Percentiles rank a stretch among this genome's conserved stretches.
Evolutionary conservation across 2,888 invertebrate genomes (phyloP).

Genomic region (Phyto melanocephala): DNA sequence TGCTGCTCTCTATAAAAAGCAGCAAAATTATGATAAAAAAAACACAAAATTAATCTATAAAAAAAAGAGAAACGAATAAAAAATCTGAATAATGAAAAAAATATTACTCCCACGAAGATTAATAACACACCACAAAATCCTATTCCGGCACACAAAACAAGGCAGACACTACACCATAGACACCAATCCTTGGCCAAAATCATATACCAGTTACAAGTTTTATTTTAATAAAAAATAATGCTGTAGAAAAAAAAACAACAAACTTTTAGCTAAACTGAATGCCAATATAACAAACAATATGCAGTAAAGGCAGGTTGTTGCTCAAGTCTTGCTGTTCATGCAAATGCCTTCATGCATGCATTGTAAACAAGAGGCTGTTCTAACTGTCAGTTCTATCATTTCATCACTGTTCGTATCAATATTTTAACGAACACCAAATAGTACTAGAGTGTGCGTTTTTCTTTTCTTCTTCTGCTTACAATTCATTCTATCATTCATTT

Average conservation of each 20-base stretch:
- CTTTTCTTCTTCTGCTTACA: too few species aligned
- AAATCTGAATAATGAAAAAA: conserved; percentile 57
- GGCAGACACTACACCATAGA: background rate
- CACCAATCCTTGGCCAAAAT: background rate
- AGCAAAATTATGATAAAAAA: conserved; percentile 20
- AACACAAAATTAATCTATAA: conserved; percentile 46
- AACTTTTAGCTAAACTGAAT: background rate
- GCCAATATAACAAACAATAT: conserved; percentile 5
- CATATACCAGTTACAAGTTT: conserved; percentile 26
- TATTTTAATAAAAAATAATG: background rate
- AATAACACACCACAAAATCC: conserved; percentile 69
- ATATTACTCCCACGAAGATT: conserved; percentile 76
- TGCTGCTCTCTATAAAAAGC: background rate
- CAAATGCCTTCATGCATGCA: background rate
- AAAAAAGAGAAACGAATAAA: conserved; percentile 35
- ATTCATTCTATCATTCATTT: background rate
- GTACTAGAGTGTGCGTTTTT: conserved; percentile 3
- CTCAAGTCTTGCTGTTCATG: background rate
- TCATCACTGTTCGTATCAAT: conserved; percentile 47
- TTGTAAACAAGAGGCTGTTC: background rate
- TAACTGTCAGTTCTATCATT: background rate
- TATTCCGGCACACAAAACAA: background rate
- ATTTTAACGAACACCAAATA: conserved; percentile 40
- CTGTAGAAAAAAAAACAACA: background rate
- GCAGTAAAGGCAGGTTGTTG: background rate